A percentile compares a stretch with the other conserved stretches of the same genome.
Evolutionary conservation across 1,140 invertebrate species (phyloP).

Genomic region (Dendroctonus ponderosae): DNA sequence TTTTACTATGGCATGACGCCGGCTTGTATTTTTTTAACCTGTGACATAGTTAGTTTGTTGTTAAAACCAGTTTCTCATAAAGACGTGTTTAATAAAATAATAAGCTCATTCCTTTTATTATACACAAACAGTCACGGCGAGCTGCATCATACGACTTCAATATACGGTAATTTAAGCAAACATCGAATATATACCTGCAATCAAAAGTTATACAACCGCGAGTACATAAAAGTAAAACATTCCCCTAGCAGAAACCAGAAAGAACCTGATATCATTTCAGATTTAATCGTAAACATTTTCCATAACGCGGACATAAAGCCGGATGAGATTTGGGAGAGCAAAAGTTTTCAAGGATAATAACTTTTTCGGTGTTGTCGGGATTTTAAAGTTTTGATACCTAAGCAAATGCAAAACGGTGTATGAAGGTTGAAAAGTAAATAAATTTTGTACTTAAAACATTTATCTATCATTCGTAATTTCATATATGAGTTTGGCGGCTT

Average conservation of each 20-base stretch:
- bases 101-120: no score
- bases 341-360: conserved; percentile 15
- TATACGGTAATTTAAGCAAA: not conserved
- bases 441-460: no score
- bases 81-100: no score
- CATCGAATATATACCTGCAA: not conserved
- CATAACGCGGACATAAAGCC: conserved; percentile 13
- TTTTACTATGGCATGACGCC: no score
- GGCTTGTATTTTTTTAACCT: no score
- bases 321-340: conserved; percentile 10
- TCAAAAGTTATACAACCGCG: not conserved
- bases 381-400: conserved; percentile 18
- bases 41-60: no score
- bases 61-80: no score
- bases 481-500: no score
- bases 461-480: no score
- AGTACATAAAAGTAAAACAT: not conserved
- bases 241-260: not conserved
- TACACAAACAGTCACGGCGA: no score
- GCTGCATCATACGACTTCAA: no score
- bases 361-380: conserved; percentile 8
- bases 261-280: conserved; percentile 7
- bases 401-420: conserved; percentile 17
- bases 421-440: no score
- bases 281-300: conserved; percentile 22